Percentiles rank a stretch among this genome's conserved stretches.
Conservation (phyloP, 2,888 invertebrate species). For the Apotomis turbidana region DNA sequence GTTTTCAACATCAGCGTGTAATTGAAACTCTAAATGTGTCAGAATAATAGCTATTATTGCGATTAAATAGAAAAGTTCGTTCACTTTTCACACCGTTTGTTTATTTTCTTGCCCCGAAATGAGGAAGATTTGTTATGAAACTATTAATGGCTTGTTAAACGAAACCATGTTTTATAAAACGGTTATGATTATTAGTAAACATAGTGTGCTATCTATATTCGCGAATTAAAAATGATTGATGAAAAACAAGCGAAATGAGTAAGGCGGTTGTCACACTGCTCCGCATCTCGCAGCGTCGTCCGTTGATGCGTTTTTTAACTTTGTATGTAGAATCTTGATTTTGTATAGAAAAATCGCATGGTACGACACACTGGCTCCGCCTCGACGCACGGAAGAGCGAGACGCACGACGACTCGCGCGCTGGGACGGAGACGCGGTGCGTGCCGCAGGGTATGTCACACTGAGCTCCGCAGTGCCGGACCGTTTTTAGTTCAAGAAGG, state of each 20-base stretch:
- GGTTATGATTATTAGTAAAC: background rate
- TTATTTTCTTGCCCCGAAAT: slow-evolving; percentile 19
- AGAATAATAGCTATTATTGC: background rate
- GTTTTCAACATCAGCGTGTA: background rate
- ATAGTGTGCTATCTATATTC: background rate
- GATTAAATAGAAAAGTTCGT: background rate
- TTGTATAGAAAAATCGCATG: too few species aligned
- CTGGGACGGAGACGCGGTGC: too few species aligned
- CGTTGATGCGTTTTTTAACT: too few species aligned
- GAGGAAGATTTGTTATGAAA: background rate
- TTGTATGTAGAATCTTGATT: too few species aligned
- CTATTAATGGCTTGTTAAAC: slow-evolving; percentile 3
- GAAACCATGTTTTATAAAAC: background rate
- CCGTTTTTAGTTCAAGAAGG: too few species aligned
- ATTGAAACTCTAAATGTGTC: background rate
- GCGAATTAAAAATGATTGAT: background rate
- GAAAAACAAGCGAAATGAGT: background rate
- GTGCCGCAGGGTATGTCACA: too few species aligned
- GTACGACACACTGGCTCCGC: too few species aligned
- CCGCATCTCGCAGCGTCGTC: too few species aligned
- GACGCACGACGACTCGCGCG: too few species aligned
- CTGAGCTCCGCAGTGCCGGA: too few species aligned
- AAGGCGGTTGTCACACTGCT: too few species aligned
- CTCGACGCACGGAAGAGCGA: too few species aligned
- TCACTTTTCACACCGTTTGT: slow-evolving; percentile 12